Conservation (phyloP, 2,888 invertebrate genomes). For the Poecilus cupreus region DNA sequence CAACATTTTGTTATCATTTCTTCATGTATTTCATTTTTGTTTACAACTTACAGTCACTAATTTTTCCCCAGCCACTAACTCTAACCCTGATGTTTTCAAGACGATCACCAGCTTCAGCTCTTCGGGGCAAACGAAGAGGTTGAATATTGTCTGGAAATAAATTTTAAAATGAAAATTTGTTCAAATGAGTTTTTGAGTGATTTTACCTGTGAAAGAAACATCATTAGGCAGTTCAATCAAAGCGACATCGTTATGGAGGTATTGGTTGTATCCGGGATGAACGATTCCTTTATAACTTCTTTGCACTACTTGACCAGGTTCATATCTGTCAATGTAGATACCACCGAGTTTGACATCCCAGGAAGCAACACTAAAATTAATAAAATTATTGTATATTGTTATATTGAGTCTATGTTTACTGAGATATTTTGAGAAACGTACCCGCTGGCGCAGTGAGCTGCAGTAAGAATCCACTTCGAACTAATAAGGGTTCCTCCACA, state of each 20-base stretch:
- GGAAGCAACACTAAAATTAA: conserved; percentile 21
- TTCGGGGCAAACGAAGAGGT: conserved; percentile 58
- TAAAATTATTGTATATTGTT: neutral
- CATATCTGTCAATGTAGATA: neutral
- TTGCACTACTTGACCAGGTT: neutral
- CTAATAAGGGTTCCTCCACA: conserved; percentile 66
- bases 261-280: conserved; percentile 53
- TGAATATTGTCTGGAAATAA: conserved; percentile 50
- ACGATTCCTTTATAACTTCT: conserved; percentile 51
- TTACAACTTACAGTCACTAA: conserved; percentile 61
- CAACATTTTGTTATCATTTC: neutral
- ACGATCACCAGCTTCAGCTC: conserved; percentile 54
- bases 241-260: conserved; percentile 60
- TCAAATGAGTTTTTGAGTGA: neutral
- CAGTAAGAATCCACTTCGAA: conserved; percentile 64
- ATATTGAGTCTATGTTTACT: neutral
- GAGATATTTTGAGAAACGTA: conserved; percentile 29
- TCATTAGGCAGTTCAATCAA: conserved; percentile 58
- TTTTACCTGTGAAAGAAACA: conserved; percentile 19
- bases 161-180: neutral
- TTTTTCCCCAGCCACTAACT: conserved; percentile 65
- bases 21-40: neutral
- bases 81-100: conserved; percentile 48
- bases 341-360: conserved; percentile 43
- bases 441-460: conserved; percentile 64